Evolutionary conservation across 2,888 invertebrate genomes (phyloP), one percentile per base, ranked within the genome.

Genomic region (Xestia xanthographa): DNA sequence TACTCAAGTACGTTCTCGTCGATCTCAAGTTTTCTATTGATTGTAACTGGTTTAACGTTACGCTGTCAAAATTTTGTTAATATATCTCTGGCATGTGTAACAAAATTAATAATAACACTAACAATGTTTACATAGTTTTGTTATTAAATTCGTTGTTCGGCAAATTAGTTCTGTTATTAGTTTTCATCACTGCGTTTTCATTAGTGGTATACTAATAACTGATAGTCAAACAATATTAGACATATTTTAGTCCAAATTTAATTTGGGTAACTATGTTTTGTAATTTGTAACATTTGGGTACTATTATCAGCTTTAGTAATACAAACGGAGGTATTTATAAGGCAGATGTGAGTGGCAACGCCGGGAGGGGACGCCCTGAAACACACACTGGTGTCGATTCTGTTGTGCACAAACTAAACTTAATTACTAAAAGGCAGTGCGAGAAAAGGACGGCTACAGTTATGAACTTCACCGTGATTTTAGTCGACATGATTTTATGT

Each of bases 101-200:
- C 34, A 41, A 73, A 79, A 79, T 79, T 82, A 84, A 82, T 84
- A 79, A 75, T 69, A 58, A 58, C n/a, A 66, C 26, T 66, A 22
- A 58, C 65, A 38, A 48, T 75, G 75, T 69, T 72, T 29, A 66
- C 66, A 56, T 75, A 75, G 72, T 75, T 83, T 83, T 17, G 68
- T 75, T 72, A 83, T 69, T 79, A 80, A 72, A 63, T 43, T 68
- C 17, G 50, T 62, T 62, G 72, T 38, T 69, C 8, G 17, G 38
- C 20, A 66, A 76, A 66, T 66, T 75, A 62, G 71, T 79, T 75
- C 17, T 50, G 68, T 79, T 82, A 83, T 83, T 82, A 83, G 75
- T 82, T 79, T 75, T 50, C 72, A 74, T 58, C 45, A 48, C 12
- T 69, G 69, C 53, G 75, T 79, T 79, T 56, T 66, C 53, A 83